Conservation (phyloP, 2,797 vertebrate species). For the Phrynocephalus forsythii region DNA sequence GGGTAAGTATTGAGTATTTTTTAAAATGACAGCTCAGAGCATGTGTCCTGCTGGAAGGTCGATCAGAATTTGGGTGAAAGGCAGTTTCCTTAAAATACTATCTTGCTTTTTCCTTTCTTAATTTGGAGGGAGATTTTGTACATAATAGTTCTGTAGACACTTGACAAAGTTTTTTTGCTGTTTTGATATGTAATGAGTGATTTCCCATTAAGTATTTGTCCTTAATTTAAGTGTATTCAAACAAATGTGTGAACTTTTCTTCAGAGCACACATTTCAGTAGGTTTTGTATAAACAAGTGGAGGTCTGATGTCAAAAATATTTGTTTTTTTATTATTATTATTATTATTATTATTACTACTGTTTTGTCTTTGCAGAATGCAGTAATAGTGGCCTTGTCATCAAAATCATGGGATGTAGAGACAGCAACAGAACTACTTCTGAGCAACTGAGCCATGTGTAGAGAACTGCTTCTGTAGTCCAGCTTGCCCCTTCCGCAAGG, state of each 20-base stretch:
- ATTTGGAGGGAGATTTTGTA: background rate
- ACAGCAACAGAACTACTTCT: conserved; percentile 97
- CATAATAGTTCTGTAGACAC: background rate
- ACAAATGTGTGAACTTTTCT: conserved; percentile 6
- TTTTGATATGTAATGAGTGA: background rate
- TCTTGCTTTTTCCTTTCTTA: background rate
- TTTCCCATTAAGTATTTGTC: background rate
- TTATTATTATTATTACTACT: background rate
- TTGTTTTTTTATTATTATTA: no score
- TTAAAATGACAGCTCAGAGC: background rate
- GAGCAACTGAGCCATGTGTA: conserved; percentile 90
- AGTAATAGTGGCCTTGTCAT: conserved; percentile 99
- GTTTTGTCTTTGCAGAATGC: conserved; percentile 87
- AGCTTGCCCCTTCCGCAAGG: conserved; percentile 80
- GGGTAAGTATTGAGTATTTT: conserved; percentile 83
- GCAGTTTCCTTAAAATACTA: background rate
- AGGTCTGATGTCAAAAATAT: conserved; percentile 40
- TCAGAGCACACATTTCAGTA: background rate
- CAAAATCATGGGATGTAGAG: conserved; percentile 99
- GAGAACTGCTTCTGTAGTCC: conserved; percentile 77
- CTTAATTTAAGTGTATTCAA: background rate
- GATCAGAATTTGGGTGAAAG: background rate
- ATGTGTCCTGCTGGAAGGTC: background rate
- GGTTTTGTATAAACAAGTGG: background rate
- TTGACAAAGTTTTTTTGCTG: background rate